Percentiles rank a stretch among this genome's conserved stretches.
These are phyloP conservation scores for Ochropleura leucogaster DNA, from an alignment of 2,888 invertebrate species.

Conservation along the genomic window DNA sequence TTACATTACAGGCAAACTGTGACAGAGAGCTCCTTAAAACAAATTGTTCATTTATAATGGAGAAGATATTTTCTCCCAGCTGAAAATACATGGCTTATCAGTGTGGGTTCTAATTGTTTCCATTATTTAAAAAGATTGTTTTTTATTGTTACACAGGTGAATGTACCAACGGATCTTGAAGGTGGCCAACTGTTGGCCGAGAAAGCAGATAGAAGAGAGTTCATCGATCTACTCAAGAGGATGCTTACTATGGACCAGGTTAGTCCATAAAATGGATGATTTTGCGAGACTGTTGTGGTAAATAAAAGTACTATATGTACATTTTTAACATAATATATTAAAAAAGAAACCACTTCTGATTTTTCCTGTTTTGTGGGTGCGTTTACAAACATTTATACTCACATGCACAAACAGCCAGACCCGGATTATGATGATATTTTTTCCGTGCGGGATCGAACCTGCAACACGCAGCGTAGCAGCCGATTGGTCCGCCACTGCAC, in stretches of 20 bases:
- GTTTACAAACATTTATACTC: too few species aligned
- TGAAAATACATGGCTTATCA: conserved; percentile 18
- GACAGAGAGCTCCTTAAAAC: not conserved
- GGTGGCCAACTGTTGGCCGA: conserved; percentile 99
- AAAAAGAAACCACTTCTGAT: too few species aligned
- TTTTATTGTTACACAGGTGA: conserved; percentile 90
- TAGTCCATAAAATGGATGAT: conserved; percentile 53
- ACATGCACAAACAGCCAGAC: too few species aligned
- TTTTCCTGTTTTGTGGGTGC: too few species aligned
- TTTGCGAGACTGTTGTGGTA: too few species aligned
- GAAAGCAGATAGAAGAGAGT: conserved; percentile 98
- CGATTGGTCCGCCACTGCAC: too few species aligned
- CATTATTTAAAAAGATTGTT: conserved; percentile 25
- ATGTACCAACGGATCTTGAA: conserved; percentile 99
- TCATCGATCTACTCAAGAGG: conserved; percentile 98
- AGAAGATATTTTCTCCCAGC: not conserved
- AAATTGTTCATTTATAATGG: not conserved
- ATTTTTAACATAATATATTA: too few species aligned
- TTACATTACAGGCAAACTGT: not conserved
- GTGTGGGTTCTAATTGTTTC: not conserved
- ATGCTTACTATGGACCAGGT: conserved; percentile 99
- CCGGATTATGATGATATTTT: too few species aligned
- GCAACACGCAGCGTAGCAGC: too few species aligned
- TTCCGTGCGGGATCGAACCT: too few species aligned
- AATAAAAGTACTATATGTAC: too few species aligned